phyloP scores from a whole-genome alignment of 2,113 vertebrate species.

The Origma solitaria region DNA sequence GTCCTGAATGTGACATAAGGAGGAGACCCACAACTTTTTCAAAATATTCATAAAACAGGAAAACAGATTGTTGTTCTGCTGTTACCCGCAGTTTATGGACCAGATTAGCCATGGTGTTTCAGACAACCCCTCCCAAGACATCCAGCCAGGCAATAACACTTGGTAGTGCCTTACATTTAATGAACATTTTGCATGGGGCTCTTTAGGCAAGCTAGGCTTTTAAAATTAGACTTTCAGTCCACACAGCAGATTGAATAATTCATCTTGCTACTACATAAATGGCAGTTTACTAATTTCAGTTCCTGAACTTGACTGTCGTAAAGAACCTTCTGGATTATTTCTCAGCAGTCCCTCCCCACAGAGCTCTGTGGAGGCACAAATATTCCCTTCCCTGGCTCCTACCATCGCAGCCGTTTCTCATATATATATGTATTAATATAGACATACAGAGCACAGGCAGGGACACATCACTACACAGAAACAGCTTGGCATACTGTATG shows the following conservation, averaged over 20 bases:
- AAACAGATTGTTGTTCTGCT: neutral
- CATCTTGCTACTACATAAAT: constrained; percentile 19
- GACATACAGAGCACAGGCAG: neutral
- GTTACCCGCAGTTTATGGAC: neutral
- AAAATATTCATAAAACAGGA: neutral
- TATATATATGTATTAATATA: constrained; percentile 26
- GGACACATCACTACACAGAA: constrained; percentile 12
- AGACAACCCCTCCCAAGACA: neutral
- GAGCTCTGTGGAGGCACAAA: neutral
- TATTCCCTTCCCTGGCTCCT: neutral
- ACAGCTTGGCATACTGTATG: constrained; percentile 28
- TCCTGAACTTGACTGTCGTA: neutral
- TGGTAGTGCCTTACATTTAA: neutral
- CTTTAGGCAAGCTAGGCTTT: neutral
- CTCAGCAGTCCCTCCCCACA: neutral
- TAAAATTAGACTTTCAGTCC: constrained; percentile 34
- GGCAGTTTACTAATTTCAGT: constrained; percentile 37
- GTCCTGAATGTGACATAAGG: neutral
- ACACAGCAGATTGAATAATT: constrained; percentile 30
- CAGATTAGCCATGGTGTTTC: neutral
- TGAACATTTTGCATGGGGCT: fast-evolving
- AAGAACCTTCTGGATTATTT: constrained; percentile 23
- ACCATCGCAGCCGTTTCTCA: neutral
- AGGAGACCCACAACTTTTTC: neutral
- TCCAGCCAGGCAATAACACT: neutral